phyloP scores from a whole-genome alignment of 2,113 vertebrate species.

The Sinocyclocheilus anshuiensis region DNA sequence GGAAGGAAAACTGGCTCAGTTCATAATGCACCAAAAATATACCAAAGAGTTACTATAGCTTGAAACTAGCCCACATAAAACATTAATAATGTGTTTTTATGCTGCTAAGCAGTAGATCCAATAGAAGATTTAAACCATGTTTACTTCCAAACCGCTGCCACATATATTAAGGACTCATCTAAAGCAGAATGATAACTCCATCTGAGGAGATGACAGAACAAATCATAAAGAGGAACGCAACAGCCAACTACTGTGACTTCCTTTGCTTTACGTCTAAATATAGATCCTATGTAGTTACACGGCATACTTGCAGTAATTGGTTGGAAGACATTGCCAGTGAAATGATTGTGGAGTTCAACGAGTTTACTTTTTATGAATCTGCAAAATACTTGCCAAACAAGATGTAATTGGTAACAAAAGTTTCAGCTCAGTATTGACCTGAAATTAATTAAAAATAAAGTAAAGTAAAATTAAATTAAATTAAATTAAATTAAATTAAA shows the following conservation, averaged over 20 bases:
- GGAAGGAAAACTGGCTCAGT: neutral
- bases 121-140: neutral
- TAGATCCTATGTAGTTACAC: neutral
- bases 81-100: neutral
- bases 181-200: neutral
- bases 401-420: neutral
- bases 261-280: neutral
- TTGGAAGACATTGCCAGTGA: neutral
- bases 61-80: neutral
- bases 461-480: too few relatives aligned
- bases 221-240: constrained; percentile 12
- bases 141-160: constrained; percentile 23
- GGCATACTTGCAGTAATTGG: neutral
- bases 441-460: too few relatives aligned
- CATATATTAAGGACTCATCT: constrained; percentile 32
- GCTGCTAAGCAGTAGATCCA: neutral
- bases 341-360: neutral
- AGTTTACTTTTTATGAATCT: neutral
- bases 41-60: neutral
- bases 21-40: neutral
- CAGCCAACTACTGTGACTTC: neutral
- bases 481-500: too few relatives aligned
- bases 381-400: neutral
- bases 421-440: neutral
- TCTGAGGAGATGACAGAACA: constrained; percentile 20